These are phyloP conservation scores for Glyptemys insculpta DNA, from an alignment of 2,797 vertebrate species.

Conservation along the genomic window DNA sequence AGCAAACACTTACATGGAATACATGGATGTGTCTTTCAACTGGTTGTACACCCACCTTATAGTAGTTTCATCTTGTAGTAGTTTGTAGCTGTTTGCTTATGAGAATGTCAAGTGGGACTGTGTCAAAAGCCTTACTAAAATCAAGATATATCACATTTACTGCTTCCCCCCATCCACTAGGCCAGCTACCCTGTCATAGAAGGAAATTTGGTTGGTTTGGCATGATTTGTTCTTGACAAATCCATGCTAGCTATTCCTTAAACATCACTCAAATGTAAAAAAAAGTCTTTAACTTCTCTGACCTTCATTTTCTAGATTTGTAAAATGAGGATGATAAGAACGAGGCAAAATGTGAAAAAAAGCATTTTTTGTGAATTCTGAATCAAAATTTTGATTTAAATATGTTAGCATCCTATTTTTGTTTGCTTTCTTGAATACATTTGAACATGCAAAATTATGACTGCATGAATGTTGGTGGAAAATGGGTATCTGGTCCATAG, in stretches of 20 bases:
- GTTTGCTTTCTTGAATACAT: neutral
- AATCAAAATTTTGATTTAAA: neutral
- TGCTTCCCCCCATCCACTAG: neutral
- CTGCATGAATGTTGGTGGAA: neutral
- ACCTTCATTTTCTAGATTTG: neutral
- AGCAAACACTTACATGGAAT: no score
- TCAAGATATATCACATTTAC: neutral
- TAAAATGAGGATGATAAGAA: neutral
- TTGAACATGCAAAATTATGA: neutral
- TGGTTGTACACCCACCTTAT: no score
- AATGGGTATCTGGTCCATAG: neutral
- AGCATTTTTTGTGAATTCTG: slow-evolving; percentile 2
- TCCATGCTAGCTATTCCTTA: neutral
- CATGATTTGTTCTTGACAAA: neutral
- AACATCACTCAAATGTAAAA: no score
- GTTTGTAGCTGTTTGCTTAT: neutral
- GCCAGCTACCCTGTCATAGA: neutral
- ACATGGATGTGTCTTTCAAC: no score
- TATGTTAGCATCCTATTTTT: neutral
- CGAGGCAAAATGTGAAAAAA: neutral
- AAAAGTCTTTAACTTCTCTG: no score
- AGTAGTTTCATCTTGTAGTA: no score
- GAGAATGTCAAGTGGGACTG: neutral
- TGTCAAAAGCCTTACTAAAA: neutral
- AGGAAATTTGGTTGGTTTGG: neutral